A percentile compares a stretch with the other conserved stretches of the same genome.
Evolutionary conservation across 1,140 invertebrate species (phyloP).

Genomic region (Cydia pomonella): DNA sequence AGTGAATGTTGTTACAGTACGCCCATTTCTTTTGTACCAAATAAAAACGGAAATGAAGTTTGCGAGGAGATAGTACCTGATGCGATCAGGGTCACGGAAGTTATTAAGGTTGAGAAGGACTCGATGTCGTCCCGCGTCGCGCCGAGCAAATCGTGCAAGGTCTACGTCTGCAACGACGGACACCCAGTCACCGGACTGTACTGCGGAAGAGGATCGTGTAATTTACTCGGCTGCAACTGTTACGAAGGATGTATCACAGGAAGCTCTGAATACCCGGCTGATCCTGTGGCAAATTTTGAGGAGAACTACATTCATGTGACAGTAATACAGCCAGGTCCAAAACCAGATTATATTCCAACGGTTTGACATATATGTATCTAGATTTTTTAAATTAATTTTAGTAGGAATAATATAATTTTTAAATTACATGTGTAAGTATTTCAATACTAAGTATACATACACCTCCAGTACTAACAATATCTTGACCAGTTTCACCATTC

Average conservation of each 20-base stretch:
- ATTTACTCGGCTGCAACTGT: background rate
- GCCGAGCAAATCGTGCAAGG: background rate
- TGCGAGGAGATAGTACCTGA: background rate
- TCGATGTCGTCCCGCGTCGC: background rate
- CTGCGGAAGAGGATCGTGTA: background rate
- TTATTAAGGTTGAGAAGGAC: background rate
- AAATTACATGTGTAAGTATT: no score
- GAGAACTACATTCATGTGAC: background rate
- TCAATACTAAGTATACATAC: no score
- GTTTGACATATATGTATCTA: no score
- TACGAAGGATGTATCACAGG: background rate
- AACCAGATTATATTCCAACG: no score
- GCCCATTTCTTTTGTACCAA: background rate
- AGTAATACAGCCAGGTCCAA: background rate
- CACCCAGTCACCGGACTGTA: background rate
- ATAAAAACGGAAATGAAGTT: background rate
- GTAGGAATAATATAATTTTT: no score
- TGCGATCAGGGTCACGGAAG: background rate
- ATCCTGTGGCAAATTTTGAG: background rate
- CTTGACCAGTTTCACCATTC: no score
- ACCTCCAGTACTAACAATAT: no score
- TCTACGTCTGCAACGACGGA: background rate
- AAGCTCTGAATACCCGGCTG: background rate
- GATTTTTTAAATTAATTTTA: no score
- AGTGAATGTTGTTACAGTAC: background rate